Percentiles rank a stretch among this genome's conserved stretches.
Conservation (phyloP, 2,113 vertebrate species). For the Lonchura striata region DNA sequence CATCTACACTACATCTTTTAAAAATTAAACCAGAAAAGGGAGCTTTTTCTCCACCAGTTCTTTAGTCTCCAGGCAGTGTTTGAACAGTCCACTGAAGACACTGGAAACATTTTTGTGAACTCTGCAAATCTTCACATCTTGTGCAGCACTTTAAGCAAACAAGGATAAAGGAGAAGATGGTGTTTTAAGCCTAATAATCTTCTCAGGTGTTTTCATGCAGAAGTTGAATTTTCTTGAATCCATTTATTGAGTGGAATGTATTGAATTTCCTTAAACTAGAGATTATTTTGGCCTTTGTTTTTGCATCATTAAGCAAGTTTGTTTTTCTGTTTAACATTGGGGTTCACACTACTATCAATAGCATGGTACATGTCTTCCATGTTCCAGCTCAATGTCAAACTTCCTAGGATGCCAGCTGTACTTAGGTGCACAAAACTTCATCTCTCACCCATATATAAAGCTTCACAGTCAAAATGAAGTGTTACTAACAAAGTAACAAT, state of each 20-base stretch:
- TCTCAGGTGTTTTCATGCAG: not conserved
- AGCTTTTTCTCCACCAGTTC: not conserved
- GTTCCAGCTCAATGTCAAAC: not conserved
- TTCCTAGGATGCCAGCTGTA: not conserved
- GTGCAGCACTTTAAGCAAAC: not conserved
- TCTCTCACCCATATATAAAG: not conserved
- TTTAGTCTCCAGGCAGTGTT: not conserved
- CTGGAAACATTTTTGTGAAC: not conserved
- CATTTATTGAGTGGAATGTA: not conserved
- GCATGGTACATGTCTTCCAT: not conserved
- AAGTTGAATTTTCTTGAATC: conserved; percentile 5
- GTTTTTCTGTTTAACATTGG: not conserved
- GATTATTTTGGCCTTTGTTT: not conserved
- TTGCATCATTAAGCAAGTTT: not conserved
- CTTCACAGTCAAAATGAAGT: not conserved
- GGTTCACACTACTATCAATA: not conserved
- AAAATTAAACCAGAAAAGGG: not conserved
- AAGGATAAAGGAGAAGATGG: not conserved
- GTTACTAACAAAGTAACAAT: not conserved
- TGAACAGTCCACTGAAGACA: not conserved
- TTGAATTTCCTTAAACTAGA: not conserved
- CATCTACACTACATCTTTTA: not conserved
- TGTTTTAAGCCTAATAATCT: not conserved
- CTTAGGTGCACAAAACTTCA: not conserved
- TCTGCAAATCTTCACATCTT: not conserved